Evolutionary conservation across 2,113 vertebrate species (phyloP).

Genomic region (Nerophis lumbriciformis): DNA sequence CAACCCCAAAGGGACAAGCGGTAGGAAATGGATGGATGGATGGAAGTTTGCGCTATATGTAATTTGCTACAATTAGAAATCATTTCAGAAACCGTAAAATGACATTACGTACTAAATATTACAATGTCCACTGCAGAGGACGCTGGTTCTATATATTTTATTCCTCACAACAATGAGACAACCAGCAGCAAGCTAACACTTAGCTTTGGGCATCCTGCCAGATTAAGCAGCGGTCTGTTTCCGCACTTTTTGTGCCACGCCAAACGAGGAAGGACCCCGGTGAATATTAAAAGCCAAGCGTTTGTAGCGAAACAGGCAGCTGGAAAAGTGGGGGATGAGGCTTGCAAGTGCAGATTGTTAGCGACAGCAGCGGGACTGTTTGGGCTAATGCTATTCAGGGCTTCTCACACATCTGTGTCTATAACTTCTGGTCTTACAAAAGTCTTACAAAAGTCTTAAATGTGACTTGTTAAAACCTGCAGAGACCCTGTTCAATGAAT

Average conservation of each 20-base stretch:
- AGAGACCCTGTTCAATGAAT: too few species aligned
- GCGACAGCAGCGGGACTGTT: slow-evolving; percentile 66
- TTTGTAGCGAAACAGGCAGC: slow-evolving; percentile 36
- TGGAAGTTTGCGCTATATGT: slow-evolving; percentile 57
- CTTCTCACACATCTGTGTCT: slow-evolving; percentile 6
- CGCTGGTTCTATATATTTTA: too few species aligned
- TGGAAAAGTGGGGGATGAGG: slow-evolving; percentile 23
- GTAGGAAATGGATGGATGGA: too few species aligned
- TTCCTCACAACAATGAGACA: slow-evolving; percentile 31
- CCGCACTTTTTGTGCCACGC: slow-evolving; percentile 25
- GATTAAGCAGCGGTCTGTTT: slow-evolving; percentile 47
- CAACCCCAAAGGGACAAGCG: too few species aligned
- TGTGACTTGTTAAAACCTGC: too few species aligned
- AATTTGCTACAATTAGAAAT: slow-evolving; percentile 64
- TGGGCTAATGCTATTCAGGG: slow-evolving; percentile 61
- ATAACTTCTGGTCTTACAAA: too few species aligned
- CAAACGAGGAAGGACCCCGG: slow-evolving; percentile 34
- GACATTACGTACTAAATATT: too few species aligned
- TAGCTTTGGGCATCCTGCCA: slow-evolving; percentile 49
- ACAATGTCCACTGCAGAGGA: too few species aligned
- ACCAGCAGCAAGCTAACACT: slow-evolving; percentile 64
- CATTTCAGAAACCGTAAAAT: slow-evolving; percentile 41
- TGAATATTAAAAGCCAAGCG: slow-evolving; percentile 53
- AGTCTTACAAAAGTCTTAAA: too few species aligned
- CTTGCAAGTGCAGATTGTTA: slow-evolving; percentile 57